Conservation (phyloP, 2,113 vertebrate genomes). For the Nesoenas mayeri region DNA sequence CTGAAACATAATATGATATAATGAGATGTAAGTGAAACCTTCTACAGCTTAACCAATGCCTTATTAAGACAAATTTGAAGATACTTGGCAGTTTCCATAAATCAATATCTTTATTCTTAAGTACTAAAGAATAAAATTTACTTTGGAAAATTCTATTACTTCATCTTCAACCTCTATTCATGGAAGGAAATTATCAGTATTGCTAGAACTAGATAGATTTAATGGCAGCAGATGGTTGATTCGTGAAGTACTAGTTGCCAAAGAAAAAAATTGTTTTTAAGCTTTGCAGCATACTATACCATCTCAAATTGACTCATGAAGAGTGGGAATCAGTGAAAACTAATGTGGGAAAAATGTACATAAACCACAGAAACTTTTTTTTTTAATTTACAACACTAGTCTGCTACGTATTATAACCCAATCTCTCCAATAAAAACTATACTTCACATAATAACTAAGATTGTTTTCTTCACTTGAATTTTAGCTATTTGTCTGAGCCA, state of each 20-base stretch:
- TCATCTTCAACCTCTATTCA: slow-evolving; percentile 51
- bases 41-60: not conserved
- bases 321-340: slow-evolving; percentile 59
- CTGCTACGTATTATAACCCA: not conserved
- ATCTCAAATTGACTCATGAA: slow-evolving; percentile 58
- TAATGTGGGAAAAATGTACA: slow-evolving; percentile 45
- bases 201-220: slow-evolving; percentile 48
- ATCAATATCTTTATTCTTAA: slow-evolving; percentile 13
- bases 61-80: slow-evolving; percentile 27
- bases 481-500: not conserved
- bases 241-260: slow-evolving; percentile 59
- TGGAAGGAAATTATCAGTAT: slow-evolving; percentile 50
- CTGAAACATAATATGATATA: slow-evolving; percentile 6
- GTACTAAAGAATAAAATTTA: slow-evolving; percentile 8
- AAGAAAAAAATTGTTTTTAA: slow-evolving; percentile 54
- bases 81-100: not conserved
- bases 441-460: not conserved
- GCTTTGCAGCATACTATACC: slow-evolving; percentile 47
- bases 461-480: not conserved
- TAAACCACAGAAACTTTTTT: slow-evolving; percentile 10
- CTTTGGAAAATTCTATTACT: slow-evolving; percentile 43
- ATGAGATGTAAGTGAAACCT: not conserved
- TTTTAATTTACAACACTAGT: not conserved
- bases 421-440: not conserved
- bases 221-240: slow-evolving; percentile 62